Evolutionary conservation across 2,888 invertebrate genomes (phyloP).

Genomic region (Eupithecia insigniata): DNA sequence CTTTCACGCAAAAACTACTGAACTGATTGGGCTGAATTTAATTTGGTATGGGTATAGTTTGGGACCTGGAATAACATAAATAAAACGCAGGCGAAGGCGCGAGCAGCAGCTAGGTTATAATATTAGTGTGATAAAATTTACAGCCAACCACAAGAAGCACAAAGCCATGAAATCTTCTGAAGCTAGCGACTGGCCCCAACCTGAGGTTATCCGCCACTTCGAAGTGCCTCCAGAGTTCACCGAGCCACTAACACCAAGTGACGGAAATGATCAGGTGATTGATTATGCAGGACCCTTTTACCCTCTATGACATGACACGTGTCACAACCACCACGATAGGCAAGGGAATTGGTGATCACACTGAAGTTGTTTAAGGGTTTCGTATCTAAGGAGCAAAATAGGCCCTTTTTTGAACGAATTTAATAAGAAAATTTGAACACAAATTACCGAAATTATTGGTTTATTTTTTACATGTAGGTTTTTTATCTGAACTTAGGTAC

Average conservation of each 20-base stretch:
- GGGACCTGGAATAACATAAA: no score
- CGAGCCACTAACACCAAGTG: slow-evolving; percentile 15
- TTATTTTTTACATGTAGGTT: no score
- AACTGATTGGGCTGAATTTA: no score
- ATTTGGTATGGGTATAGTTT: no score
- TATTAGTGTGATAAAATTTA: no score
- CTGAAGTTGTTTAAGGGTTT: not conserved
- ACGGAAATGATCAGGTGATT: slow-evolving; percentile 19
- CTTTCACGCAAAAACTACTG: no score
- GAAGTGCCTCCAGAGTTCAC: slow-evolving; percentile 35
- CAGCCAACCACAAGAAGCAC: slow-evolving; percentile 19
- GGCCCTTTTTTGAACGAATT: not conserved
- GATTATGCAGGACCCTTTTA: slow-evolving; percentile 2
- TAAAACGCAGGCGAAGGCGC: no score
- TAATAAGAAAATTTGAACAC: no score
- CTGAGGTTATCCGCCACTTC: slow-evolving; percentile 29
- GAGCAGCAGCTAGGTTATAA: no score
- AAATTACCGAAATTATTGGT: no score
- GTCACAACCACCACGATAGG: not conserved
- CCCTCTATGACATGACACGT: not conserved
- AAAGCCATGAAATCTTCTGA: slow-evolving; percentile 29
- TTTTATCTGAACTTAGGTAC: no score
- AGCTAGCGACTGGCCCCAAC: slow-evolving; percentile 34
- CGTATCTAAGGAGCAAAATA: not conserved
- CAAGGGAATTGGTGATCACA: not conserved